A percentile compares a stretch with the other conserved stretches of the same genome.
These are phyloP conservation scores for Dendrolimus kikuchii DNA, from an alignment of 1,140 invertebrate genomes.

Conservation along the genomic window DNA sequence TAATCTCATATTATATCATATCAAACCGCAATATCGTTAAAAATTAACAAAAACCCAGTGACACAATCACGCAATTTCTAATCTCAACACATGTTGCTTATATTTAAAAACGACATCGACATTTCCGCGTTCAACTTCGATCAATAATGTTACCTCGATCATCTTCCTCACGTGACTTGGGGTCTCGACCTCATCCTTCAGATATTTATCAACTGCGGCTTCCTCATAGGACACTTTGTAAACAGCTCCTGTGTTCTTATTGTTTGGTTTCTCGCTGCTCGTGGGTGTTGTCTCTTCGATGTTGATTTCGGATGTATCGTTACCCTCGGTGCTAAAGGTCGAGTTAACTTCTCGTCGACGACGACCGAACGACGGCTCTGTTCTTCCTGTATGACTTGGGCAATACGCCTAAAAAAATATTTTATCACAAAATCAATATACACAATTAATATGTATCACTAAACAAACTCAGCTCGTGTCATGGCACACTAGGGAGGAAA, in stretches of 20 bases:
- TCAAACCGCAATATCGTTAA: too few species aligned
- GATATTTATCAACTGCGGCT: constrained; percentile 60
- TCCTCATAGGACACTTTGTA: constrained; percentile 60
- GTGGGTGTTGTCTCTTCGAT: constrained; percentile 39
- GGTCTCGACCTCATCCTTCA: constrained; percentile 71
- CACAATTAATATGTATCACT: too few species aligned
- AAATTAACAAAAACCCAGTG: too few species aligned
- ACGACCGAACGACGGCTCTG: constrained; percentile 86
- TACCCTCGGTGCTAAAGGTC: constrained; percentile 42
- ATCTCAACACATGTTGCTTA: too few species aligned
- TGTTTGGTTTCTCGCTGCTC: constrained; percentile 26
- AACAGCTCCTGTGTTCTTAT: constrained; percentile 32
- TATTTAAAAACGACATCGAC: too few species aligned
- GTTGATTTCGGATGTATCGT: constrained; percentile 42
- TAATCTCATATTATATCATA: too few species aligned
- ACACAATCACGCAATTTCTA: too few species aligned
- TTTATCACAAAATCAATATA: not conserved
- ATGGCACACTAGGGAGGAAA: too few species aligned
- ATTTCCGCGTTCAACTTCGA: too few species aligned
- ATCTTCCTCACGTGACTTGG: constrained; percentile 88
- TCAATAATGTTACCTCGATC: constrained; percentile 78
- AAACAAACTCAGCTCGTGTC: too few species aligned
- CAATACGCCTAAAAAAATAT: constrained; percentile 79
- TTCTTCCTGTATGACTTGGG: constrained; percentile 79
- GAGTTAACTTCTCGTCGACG: constrained; percentile 76